phyloP scores from a whole-genome alignment of 2,888 invertebrate genomes.

The Calameuta pallipes region DNA sequence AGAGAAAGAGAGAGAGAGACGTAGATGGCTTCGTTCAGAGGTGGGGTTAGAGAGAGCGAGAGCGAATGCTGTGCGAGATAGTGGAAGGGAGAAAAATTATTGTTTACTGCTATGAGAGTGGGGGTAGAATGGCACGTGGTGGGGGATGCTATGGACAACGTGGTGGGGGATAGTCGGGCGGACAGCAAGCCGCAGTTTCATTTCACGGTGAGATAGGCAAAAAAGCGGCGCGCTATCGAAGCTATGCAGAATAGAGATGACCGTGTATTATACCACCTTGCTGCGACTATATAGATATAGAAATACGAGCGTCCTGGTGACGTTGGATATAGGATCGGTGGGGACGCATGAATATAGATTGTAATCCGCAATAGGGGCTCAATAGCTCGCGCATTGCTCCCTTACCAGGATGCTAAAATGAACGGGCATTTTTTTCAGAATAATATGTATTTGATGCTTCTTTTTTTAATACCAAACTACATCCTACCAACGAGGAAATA shows the following conservation, averaged over 20 bases:
- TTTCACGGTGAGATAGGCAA: conserved; percentile 54
- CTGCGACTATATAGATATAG: conserved; percentile 10
- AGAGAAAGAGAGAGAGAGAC: conserved; percentile 15
- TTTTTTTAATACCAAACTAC: neutral
- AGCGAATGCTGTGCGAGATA: conserved; percentile 29
- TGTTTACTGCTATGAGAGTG: conserved; percentile 6
- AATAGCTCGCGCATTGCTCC: neutral
- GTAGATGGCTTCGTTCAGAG: conserved; percentile 5
- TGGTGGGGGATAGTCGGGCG: conserved; percentile 8
- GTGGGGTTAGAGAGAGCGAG: conserved; percentile 27
- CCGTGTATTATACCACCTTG: conserved; percentile 29
- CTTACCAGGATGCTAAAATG: neutral
- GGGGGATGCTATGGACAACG: neutral
- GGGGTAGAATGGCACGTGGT: neutral
- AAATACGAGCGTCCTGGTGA: neutral
- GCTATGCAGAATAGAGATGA: conserved; percentile 50
- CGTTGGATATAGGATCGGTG: conserved; percentile 1
- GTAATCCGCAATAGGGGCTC: conserved; percentile 24
- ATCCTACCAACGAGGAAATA: conserved; percentile 13
- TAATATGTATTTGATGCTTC: neutral
- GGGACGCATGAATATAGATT: conserved; percentile 38
- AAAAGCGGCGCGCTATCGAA: conserved; percentile 43
- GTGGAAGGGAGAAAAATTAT: conserved; percentile 44
- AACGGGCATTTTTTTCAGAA: neutral
- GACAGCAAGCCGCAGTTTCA: conserved; percentile 46